phyloP scores from a whole-genome alignment of 2,888 invertebrate species.

The Gymnosoma rotundatum region DNA sequence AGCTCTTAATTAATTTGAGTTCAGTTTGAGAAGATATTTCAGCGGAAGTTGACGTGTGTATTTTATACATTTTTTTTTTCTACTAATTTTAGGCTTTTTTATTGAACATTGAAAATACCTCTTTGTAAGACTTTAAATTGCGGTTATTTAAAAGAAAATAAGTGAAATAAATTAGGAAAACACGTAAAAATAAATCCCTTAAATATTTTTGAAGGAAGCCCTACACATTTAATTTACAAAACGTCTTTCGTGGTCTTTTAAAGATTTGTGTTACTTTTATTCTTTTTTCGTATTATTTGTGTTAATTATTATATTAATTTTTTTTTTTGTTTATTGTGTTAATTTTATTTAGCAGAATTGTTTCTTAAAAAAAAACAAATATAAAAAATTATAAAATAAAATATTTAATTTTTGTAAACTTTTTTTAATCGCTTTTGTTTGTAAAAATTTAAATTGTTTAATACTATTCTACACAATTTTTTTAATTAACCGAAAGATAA shows the following conservation, averaged over 20 bases:
- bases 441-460: background rate
- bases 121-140: background rate
- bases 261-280: constrained; percentile 14
- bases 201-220: constrained; percentile 23
- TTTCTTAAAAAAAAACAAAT: background rate
- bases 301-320: constrained; percentile 27
- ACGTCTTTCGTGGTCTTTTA: constrained; percentile 12
- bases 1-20: constrained; percentile 42
- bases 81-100: background rate
- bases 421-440: constrained; percentile 1
- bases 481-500: background rate
- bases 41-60: constrained; percentile 74
- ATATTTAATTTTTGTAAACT: background rate
- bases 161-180: background rate
- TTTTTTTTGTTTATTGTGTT: constrained; percentile 46
- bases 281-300: background rate
- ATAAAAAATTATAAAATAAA: background rate
- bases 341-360: constrained; percentile 25
- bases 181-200: background rate
- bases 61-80: constrained; percentile 43
- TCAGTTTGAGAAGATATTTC: constrained; percentile 76
- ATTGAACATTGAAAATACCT: background rate
- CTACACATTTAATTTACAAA: background rate
- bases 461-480: background rate
- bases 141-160: constrained; percentile 7